These are phyloP conservation scores for Oreocharis arfaki DNA, from an alignment of 2,113 vertebrate species.

Conservation along the genomic window DNA sequence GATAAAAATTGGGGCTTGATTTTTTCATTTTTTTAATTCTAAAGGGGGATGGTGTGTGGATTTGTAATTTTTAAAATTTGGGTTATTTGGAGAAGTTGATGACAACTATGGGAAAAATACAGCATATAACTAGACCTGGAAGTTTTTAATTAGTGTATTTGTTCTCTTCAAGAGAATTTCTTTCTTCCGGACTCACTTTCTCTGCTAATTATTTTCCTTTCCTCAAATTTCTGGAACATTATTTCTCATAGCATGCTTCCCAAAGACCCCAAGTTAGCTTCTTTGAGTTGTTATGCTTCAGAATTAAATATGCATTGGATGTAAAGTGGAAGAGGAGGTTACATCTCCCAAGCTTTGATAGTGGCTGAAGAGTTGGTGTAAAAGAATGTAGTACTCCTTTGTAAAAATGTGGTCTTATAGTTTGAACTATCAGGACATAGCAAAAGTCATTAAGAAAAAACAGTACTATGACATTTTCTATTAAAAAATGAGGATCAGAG, in stretches of 20 bases:
- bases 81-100: neutral
- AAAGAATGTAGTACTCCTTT: neutral
- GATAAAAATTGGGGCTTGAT: neutral
- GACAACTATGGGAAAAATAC: neutral
- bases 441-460: neutral
- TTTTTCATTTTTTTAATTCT: neutral
- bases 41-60: accelerated
- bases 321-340: neutral
- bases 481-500: neutral
- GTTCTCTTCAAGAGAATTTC: neutral
- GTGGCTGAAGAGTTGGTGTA: neutral
- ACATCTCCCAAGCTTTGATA: neutral
- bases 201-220: neutral
- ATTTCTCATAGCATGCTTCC: neutral
- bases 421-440: neutral
- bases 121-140: neutral
- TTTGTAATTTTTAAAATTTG: neutral
- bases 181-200: neutral
- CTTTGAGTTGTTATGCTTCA: neutral
- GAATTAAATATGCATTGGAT: neutral
- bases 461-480: neutral
- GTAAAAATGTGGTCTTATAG: neutral
- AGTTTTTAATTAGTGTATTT: neutral
- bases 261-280: neutral
- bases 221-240: neutral